phyloP scores from a whole-genome alignment of 1,140 invertebrate genomes.

The Archivesica marissinica region DNA sequence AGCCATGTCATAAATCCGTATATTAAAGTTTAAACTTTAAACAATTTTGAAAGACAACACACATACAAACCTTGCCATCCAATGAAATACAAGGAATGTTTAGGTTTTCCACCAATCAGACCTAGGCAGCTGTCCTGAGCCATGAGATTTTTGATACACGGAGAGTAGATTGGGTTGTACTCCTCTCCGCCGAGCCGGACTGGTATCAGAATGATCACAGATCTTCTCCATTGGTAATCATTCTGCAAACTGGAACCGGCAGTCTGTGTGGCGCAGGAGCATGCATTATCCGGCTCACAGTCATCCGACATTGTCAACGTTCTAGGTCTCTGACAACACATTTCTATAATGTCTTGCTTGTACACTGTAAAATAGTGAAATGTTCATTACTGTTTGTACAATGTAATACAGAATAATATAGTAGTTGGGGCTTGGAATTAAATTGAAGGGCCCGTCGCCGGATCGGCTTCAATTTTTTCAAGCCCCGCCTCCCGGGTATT shows the following conservation, averaged over 20 bases:
- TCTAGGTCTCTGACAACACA: conserved; percentile 77
- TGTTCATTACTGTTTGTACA: no score
- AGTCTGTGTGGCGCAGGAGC: neutral
- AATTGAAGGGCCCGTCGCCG: no score
- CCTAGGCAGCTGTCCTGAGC: conserved; percentile 93
- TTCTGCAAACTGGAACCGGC: neutral
- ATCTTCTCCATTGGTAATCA: conserved; percentile 87
- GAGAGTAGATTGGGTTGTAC: conserved; percentile 92
- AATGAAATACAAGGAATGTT: conserved; percentile 96
- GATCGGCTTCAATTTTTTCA: no score
- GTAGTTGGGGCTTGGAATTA: no score
- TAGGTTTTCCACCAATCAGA: conserved; percentile 95
- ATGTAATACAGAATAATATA: no score
- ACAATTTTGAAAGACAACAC: no score
- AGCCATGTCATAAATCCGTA: no score
- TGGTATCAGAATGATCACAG: conserved; percentile 93
- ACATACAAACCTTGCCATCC: conserved; percentile 90
- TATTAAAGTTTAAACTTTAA: no score
- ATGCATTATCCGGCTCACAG: neutral
- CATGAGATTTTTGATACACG: conserved; percentile 91
- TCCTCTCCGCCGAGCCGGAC: conserved; percentile 93
- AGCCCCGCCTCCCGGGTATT: no score
- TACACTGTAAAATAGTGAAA: conserved; percentile 81
- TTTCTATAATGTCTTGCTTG: conserved; percentile 84
- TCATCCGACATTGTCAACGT: conserved; percentile 60